Conservation (phyloP, 2,888 invertebrate species). For the Napeogenes inachia region DNA sequence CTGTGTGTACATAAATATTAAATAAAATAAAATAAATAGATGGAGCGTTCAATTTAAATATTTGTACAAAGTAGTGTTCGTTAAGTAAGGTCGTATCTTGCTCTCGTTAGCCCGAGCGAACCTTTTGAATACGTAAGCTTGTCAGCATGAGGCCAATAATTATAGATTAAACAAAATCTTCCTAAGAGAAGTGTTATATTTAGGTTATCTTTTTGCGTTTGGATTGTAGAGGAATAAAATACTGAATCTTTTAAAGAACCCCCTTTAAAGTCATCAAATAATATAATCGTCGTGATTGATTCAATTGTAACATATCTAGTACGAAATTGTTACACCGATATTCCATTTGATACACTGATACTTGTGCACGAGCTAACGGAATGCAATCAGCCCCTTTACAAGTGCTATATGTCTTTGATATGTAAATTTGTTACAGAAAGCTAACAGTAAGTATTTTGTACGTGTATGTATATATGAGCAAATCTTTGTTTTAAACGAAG, state of each 20-base stretch:
- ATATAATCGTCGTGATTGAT: too few relatives aligned
- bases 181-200: neutral
- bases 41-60: neutral
- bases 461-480: neutral
- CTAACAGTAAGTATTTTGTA: neutral
- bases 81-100: slow-evolving; percentile 2
- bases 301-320: too few relatives aligned
- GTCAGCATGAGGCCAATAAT: neutral
- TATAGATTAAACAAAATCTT: neutral
- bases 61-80: neutral
- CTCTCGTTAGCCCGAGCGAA: neutral
- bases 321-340: too few relatives aligned
- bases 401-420: neutral
- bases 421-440: neutral
- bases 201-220: too few relatives aligned
- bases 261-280: too few relatives aligned
- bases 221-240: too few relatives aligned
- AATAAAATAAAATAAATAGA: neutral
- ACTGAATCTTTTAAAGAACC: too few relatives aligned
- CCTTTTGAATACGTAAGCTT: slow-evolving; percentile 5
- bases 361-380: too few relatives aligned
- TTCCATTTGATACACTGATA: too few relatives aligned
- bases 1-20: too few relatives aligned
- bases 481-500: neutral
- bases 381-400: too few relatives aligned